A percentile compares a stretch with the other conserved stretches of the same genome.
Conservation (phyloP, 2,888 invertebrate species). For the Agriopis aurantiaria region DNA sequence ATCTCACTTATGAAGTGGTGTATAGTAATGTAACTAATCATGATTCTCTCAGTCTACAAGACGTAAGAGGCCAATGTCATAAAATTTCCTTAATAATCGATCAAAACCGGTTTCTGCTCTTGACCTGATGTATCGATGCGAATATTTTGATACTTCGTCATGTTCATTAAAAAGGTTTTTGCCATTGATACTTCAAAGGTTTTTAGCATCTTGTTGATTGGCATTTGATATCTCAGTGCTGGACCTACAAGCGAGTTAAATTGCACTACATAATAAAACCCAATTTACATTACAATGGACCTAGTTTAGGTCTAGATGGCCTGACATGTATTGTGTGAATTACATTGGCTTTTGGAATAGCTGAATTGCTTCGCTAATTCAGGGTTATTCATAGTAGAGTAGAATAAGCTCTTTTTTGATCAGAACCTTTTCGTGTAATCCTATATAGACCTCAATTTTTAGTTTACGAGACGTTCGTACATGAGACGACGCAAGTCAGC, state of each 20-base stretch:
- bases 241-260: neutral
- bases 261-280: neutral
- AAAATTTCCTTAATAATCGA: slow-evolving; percentile 66
- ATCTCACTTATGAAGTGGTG: neutral
- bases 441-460: too few relatives aligned
- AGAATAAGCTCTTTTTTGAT: too few relatives aligned
- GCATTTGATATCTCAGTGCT: slow-evolving; percentile 23
- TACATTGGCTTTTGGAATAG: too few relatives aligned
- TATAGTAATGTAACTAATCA: neutral
- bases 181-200: slow-evolving; percentile 13
- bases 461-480: too few relatives aligned
- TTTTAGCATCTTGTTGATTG: slow-evolving; percentile 48
- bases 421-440: too few relatives aligned
- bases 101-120: slow-evolving; percentile 69
- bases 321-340: too few relatives aligned
- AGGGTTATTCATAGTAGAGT: too few relatives aligned
- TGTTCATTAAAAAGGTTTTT: slow-evolving; percentile 56
- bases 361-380: too few relatives aligned
- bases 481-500: too few relatives aligned
- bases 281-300: neutral
- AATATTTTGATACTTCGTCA: slow-evolving; percentile 61
- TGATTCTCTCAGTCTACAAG: neutral
- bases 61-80: slow-evolving; percentile 29
- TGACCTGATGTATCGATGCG: slow-evolving; percentile 57
- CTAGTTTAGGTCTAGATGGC: too few relatives aligned